Percentiles rank a stretch among this genome's conserved stretches.
Evolutionary conservation across 2,888 invertebrate genomes (phyloP).

Genomic region (Allacma fusca): DNA sequence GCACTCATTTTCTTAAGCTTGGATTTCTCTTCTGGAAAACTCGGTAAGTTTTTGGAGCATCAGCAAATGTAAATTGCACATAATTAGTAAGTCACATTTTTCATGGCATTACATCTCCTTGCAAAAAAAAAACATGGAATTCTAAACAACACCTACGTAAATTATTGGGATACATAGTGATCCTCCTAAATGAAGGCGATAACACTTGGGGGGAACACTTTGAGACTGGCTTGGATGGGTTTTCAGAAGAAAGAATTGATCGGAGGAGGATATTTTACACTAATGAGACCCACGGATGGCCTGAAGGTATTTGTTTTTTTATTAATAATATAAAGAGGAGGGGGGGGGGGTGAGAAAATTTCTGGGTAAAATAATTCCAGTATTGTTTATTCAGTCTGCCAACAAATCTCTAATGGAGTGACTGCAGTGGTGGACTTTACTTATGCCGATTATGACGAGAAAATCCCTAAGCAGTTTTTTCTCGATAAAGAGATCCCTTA

Average conservation of each 20-base stretch:
- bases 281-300: not conserved
- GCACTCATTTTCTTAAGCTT: not conserved
- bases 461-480: constrained; percentile 55
- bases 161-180: not conserved
- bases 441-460: constrained; percentile 46
- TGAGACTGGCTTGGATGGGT: not conserved
- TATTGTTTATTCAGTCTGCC: constrained; percentile 72
- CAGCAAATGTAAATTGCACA: too few relatives aligned
- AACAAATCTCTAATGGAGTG: constrained; percentile 68
- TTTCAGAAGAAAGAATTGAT: not conserved
- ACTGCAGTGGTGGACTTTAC: constrained; percentile 74
- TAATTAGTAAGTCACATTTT: too few relatives aligned
- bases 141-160: too few relatives aligned
- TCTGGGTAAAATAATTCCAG: too few relatives aligned
- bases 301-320: too few relatives aligned
- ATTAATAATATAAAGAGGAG: too few relatives aligned
- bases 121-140: too few relatives aligned
- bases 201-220: not conserved
- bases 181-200: not conserved
- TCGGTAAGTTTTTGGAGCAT: constrained; percentile 44
- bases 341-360: too few relatives aligned
- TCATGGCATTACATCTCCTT: too few relatives aligned
- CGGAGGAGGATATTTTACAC: not conserved
- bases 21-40: not conserved
- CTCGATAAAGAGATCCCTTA: constrained; percentile 55